Evolutionary conservation across 2,113 vertebrate genomes (phyloP).

Genomic region (Corydoras sp.): DNA sequence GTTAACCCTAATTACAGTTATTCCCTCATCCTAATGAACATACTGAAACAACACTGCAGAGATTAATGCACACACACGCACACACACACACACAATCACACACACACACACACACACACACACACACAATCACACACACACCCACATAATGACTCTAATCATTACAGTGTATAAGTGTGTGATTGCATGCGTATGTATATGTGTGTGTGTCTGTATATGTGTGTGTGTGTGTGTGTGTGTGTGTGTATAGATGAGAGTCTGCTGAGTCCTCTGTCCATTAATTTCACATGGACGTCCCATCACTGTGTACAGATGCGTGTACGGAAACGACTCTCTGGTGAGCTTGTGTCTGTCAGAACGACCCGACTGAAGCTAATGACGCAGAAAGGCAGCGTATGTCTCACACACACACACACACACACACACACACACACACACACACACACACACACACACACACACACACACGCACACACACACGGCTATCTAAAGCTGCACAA

Average conservation of each 20-base stretch:
- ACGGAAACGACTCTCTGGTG: constrained; percentile 93
- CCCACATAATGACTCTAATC: constrained; percentile 17
- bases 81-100: neutral
- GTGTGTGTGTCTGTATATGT: constrained; percentile 78
- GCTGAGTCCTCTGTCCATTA: constrained; percentile 78
- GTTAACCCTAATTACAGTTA: constrained; percentile 98
- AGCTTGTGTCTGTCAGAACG: constrained; percentile 60
- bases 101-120: constrained; percentile 6
- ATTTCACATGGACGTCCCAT: constrained; percentile 97
- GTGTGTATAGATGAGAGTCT: constrained; percentile 5
- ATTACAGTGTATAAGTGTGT: constrained; percentile 45
- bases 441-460: no score
- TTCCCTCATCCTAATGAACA: constrained; percentile 96
- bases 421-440: no score
- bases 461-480: no score
- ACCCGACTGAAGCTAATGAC: constrained; percentile 90
- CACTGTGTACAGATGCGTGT: constrained; percentile 96
- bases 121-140: constrained; percentile 9
- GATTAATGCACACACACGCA: constrained; percentile 76
- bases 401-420: no score
- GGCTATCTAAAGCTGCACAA: no score
- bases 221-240: constrained; percentile 40
- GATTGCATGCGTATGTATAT: constrained; percentile 41
- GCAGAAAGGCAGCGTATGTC: no score
- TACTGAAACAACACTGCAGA: constrained; percentile 93